Evolutionary conservation across 2,113 vertebrate genomes (phyloP), one percentile per base, ranked within the genome.

Genomic region (Lycaon pictus): DNA sequence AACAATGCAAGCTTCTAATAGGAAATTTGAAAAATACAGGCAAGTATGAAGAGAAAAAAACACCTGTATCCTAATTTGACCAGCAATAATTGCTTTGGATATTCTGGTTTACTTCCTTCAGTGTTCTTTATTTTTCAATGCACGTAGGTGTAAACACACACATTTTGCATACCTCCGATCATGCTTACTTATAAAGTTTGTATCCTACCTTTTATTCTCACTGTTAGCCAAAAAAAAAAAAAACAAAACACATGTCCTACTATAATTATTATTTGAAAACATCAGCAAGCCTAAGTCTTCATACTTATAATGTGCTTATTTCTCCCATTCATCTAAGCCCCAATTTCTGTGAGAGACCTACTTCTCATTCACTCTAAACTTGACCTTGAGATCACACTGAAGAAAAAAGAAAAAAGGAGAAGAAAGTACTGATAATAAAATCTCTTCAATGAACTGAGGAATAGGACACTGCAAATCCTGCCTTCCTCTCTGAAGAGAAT

Each of bases 301-400:
- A 88, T 58, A 67, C 16, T 74, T 95, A 25, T 7, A 94, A 62
- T 27, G 10, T 96, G 0, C 5, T 58, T 51, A 88, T 88, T 95
- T 94, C 60, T 91, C 67, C 25, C 5, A 43, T 51, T 92, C 29
- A 84, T 83, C 55, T 93, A 96, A 97, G 32, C 48, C 27, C 3
- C 15, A 76, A 27, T 92, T 92, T 87, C 85, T 37, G 17, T 43
- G 17, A 23, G 17, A 94, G 19, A 87, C 11, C 8, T 56, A 35
- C 23, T 90, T 95, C 74, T 97, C 62, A 35, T 80, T 74, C 89
- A 69, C 53, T 93, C 81, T 72, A 95, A 93, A 82, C 9, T 27
- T 85, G 3, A 88, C 9, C 22, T 89, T 76, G 19, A 63, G 5
- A 93, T 89, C 77, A 92, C 9, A 88, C 9, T n/a, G 92, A 92